Evolutionary conservation across 2,888 invertebrate genomes (phyloP), one percentile per base, ranked within the genome.

Genomic region (Hybos culiciformis): DNA sequence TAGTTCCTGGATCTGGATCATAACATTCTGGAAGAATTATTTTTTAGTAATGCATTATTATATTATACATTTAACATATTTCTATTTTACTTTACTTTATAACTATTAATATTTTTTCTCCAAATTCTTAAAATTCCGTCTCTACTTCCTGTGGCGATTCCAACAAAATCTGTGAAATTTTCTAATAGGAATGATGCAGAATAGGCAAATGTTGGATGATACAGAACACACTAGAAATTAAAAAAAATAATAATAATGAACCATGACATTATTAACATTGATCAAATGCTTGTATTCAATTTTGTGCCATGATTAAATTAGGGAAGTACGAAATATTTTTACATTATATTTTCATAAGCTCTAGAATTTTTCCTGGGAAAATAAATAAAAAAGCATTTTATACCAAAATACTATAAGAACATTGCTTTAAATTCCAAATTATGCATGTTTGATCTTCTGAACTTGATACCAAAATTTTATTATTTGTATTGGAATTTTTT

Each of bases 121-220:
- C 36, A 36, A 14, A 36, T 36, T n/a, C 36, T 11, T 7, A 36
- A 14, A n/a, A 36, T 21, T 3, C 20, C n/a, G 21, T 36, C 36
- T 8, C 21, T 12, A n/a, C 19, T 7, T 2, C 36, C 36, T n/a
- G 21, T 36, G 7, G 20, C 21, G 21, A 36, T 21, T 14, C 36
- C 21, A 20, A 14, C 19, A 14, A 36, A 14, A 14, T 3, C 21
- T 36, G 19, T 36, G 14, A 21, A 36, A 36, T 21, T 20, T 19
- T 36, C 20, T 5, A 19, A 14, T 14, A 36, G 21, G 21, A 20
- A 36, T 36, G 21, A 20, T 17, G 20, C 36, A n/a, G 20, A 36
- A 36, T 36, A 36, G 8, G 21, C 36, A 21, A 36, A 36, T 21
- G 36, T 21, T 36, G 36, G 36, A 36, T 36, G 36, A 36, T 20